Evolutionary conservation across 2,888 invertebrate species (phyloP).

Genomic region (Sthenelais limicola): DNA sequence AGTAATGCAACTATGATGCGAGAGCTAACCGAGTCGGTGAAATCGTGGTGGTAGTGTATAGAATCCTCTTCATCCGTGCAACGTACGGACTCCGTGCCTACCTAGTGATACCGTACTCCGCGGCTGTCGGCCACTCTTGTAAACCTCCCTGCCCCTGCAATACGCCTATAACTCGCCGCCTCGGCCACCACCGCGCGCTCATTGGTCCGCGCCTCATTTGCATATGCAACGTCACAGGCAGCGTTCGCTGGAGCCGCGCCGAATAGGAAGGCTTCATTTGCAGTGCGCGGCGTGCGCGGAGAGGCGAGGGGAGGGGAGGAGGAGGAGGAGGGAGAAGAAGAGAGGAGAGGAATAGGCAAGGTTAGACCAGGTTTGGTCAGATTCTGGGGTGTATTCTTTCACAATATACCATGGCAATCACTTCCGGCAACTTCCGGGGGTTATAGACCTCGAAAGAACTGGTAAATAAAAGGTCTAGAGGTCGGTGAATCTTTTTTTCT

Average conservation of each 20-base stretch:
- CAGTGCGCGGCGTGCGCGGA: not conserved
- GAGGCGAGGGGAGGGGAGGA: not conserved
- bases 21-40: slow-evolving; percentile 1
- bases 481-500: too few relatives aligned
- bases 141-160: slow-evolving; percentile 15
- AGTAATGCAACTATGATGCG: slow-evolving; percentile 23
- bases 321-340: not conserved
- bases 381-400: too few relatives aligned
- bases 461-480: too few relatives aligned
- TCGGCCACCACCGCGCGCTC: slow-evolving; percentile 1
- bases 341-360: not conserved
- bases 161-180: slow-evolving; percentile 39
- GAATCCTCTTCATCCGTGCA: not conserved
- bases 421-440: too few relatives aligned
- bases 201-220: slow-evolving; percentile 33
- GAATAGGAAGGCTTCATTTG: slow-evolving; percentile 14
- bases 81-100: not conserved
- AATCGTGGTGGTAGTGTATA: too few relatives aligned
- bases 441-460: too few relatives aligned
- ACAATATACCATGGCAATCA: too few relatives aligned
- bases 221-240: slow-evolving; percentile 29
- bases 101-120: slow-evolving; percentile 33
- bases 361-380: too few relatives aligned
- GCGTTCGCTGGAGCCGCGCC: not conserved
- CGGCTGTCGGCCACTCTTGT: slow-evolving; percentile 32